A percentile compares a stretch with the other conserved stretches of the same genome.
These are phyloP conservation scores for Cephalopachus bancanus DNA, from an alignment of 2,797 vertebrate species.

Conservation along the genomic window DNA sequence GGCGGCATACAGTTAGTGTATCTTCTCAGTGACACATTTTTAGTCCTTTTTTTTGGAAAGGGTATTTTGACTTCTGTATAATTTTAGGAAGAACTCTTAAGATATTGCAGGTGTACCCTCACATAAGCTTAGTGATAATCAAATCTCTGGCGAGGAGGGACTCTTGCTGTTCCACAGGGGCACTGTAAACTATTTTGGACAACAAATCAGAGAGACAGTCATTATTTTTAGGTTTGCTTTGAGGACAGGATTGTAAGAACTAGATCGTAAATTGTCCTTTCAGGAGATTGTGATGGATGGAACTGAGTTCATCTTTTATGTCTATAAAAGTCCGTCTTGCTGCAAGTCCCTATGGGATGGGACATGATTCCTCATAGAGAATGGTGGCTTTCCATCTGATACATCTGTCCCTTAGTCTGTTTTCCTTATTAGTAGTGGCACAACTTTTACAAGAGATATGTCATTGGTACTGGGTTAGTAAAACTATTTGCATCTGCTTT, in stretches of 20 bases:
- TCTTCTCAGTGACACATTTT: constrained; percentile 19
- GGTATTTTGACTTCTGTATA: neutral
- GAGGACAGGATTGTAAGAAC: neutral
- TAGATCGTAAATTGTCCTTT: constrained; percentile 43
- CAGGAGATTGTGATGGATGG: neutral
- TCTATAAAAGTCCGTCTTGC: neutral
- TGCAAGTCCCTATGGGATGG: neutral
- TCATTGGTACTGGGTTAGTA: neutral
- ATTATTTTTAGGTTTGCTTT: constrained; percentile 50
- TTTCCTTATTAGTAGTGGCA: neutral
- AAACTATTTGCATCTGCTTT: constrained; percentile 50
- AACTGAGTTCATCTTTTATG: neutral
- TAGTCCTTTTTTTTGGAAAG: neutral
- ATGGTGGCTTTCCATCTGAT: neutral
- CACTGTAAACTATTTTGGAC: neutral
- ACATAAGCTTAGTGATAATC: neutral
- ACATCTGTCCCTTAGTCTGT: neutral
- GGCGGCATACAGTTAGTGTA: neutral
- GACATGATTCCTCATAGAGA: neutral
- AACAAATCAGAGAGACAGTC: neutral
- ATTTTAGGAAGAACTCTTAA: constrained; percentile 8
- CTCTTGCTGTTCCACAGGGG: neutral
- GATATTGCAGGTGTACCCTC: neutral
- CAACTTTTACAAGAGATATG: neutral
- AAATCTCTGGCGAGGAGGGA: neutral